phyloP scores from a whole-genome alignment of 2,888 invertebrate species.

The Nomada hirtipes region DNA sequence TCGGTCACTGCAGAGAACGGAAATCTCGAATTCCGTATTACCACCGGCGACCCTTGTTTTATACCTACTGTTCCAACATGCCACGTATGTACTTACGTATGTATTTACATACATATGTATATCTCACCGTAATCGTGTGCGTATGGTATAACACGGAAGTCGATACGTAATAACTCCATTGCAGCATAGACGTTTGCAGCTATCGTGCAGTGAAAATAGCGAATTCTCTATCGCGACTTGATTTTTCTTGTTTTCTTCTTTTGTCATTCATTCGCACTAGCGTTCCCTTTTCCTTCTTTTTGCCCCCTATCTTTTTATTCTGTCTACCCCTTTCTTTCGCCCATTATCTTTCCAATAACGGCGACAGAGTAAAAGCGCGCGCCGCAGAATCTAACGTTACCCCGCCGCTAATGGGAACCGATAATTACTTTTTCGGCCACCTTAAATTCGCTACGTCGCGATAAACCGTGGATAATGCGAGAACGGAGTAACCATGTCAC shows the following conservation, averaged over 20 bases:
- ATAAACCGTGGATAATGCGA: constrained; percentile 45
- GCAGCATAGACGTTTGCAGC: constrained; percentile 15
- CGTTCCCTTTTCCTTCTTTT: not conserved
- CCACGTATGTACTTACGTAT: no score
- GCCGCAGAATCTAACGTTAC: constrained; percentile 34
- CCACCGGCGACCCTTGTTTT: constrained; percentile 23
- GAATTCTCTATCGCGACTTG: constrained; percentile 11
- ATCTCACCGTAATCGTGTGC: not conserved
- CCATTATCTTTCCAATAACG: constrained; percentile 54
- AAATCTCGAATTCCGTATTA: constrained; percentile 46
- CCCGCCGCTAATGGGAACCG: constrained; percentile 42
- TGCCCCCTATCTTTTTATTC: no score
- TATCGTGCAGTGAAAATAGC: constrained; percentile 22
- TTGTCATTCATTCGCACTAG: not conserved
- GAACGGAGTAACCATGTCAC: constrained; percentile 41
- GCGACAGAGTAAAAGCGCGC: constrained; percentile 33
- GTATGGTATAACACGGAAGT: constrained; percentile 12
- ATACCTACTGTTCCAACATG: constrained; percentile 13
- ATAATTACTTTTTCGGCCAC: constrained; percentile 51
- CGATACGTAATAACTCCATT: constrained; percentile 10
- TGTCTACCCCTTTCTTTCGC: not conserved
- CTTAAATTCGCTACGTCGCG: constrained; percentile 44
- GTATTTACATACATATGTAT: not conserved
- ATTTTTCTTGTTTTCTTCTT: not conserved
- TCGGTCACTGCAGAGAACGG: constrained; percentile 36